Base-by-base conservation (phyloP, 2,888 invertebrate genomes). In the Mesodorylaimus sp. region DNA sequence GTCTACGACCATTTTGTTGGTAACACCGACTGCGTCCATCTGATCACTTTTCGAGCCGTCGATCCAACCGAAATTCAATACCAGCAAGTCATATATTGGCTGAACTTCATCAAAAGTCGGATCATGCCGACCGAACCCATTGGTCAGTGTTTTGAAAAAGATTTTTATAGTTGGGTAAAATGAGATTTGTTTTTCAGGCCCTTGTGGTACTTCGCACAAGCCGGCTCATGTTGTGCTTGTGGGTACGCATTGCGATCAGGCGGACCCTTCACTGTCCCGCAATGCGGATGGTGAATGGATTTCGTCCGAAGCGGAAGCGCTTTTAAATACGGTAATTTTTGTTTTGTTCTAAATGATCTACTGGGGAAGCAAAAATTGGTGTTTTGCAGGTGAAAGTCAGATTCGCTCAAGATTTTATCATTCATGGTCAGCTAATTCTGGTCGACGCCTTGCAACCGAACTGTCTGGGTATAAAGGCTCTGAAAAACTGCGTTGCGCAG, bases 1-100 rank as follows among this genome's bases (percentile, higher is more conserved):
- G 57, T 78, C 44, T 82, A 81, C 67, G 81, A 82, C 64, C 78
- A 80, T 60, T 79, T 81, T 61, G 73, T 82, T 36, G 76, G 77
- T 50, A 76, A 68, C 65, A 63, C 69, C n/a, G 70, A 72, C 61
- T 76, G 76, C 58, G 66, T 77, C 27, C 77, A 79, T 61, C 70
- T 78, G 28, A 73, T 82, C 52, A 72, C 79, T 46, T 79, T 80
- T 67, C 78, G 74, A 61, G 71, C 80, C 45, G 73, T 75, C 56
- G 80, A 81, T 60, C 73, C 79, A 3, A 74, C 74, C 42, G 76
- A 79, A 54, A 63, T 66, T 41, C 79, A 79, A 65, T 67, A 78
- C 28, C 76, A 77, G 54, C 77, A 77, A 51, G 75, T 79, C 28
- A 73, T 75, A 58, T 81, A 80, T 69, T 82, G 82, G 82, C 68